Base-by-base conservation (phyloP, 2,797 vertebrate genomes). In the Buphagus erythrorhynchus region DNA sequence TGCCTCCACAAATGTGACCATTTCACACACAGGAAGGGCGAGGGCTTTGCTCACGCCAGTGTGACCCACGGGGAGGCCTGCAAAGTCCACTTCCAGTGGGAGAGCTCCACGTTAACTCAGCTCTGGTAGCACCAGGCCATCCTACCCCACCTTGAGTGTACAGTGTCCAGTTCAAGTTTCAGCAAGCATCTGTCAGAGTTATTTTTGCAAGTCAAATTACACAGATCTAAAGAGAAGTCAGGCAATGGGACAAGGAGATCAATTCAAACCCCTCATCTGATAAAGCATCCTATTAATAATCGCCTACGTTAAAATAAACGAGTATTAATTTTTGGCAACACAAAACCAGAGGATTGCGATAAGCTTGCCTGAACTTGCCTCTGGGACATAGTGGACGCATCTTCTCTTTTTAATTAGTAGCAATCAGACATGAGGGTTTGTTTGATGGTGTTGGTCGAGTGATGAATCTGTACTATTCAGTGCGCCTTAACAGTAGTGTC, bases 371-470 rank as follows among this genome's bases (percentile, higher is more conserved):
- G 91, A 97, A 97, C 97, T 97, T 95, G 97, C 97, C 97, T 97
- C 88, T 68, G 92, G 96, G 97, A 96, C 76, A 92, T 80, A 92
- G 96, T 97, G 97, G 96, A 96, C 84, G 33, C 93, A 95, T 96
- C 96, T 97, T 97, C 97, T 97, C 97, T 90, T 98, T 98, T 98
- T 97, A 98, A 98, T 98, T 98, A 98, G 97, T 76, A 95, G 89
- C 86, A 97, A 97, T 97, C 97, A 98, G 96, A 97, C 97, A 90
- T 28, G 55, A 93, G 93, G 83, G 94, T 95, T 97, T 91, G 95
- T 97, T 96, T 96, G 94, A 97, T 96, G 94, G 82, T 93, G 94
- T 86, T 96, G 94, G 93, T 68, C 90, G 35, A 97, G 88, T 90
- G 90, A 97, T 94, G 95, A 96, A 97, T 97, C 96, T 86, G 83